These are phyloP conservation scores for Idaea aversata DNA, from an alignment of 2,888 invertebrate genomes.

Conservation along the genomic window DNA sequence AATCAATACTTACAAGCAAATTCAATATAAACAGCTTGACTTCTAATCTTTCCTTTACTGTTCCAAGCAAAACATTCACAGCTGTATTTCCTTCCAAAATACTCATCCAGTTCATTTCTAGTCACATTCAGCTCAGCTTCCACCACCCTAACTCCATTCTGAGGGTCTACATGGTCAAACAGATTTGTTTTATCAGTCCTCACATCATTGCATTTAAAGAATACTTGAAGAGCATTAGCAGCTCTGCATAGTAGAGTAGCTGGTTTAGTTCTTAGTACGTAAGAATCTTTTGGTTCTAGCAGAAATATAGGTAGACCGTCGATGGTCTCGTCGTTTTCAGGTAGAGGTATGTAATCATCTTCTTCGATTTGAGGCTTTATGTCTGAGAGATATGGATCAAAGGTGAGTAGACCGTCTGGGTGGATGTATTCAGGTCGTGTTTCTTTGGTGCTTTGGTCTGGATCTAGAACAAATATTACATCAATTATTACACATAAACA, in stretches of 20 bases:
- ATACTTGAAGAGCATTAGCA: conserved; percentile 91
- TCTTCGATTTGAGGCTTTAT: conserved; percentile 67
- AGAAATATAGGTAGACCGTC: conserved; percentile 92
- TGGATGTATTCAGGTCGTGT: conserved; percentile 71
- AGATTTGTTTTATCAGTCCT: conserved; percentile 79
- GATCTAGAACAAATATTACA: conserved; percentile 47
- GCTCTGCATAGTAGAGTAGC: conserved; percentile 93
- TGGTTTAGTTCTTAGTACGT: conserved; percentile 93
- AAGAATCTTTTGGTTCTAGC: conserved; percentile 92
- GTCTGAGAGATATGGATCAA: conserved; percentile 71
- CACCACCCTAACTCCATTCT: conserved; percentile 87
- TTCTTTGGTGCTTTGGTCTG: conserved; percentile 66
- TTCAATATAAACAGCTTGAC: conserved; percentile 88
- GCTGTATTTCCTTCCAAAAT: conserved; percentile 88
- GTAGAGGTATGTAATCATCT: conserved; percentile 73
- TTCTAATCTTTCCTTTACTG: conserved; percentile 86
- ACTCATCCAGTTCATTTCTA: conserved; percentile 90
- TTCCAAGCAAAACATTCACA: conserved; percentile 95
- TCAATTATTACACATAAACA: no score
- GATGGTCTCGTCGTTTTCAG: conserved; percentile 81
- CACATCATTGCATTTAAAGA: conserved; percentile 89
- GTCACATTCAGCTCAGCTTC: conserved; percentile 89
- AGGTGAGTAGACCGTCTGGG: conserved; percentile 65
- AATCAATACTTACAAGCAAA: conserved; percentile 89
- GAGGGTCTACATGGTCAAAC: conserved; percentile 88